These are phyloP conservation scores for Catalaphyllia jardinei DNA, from an alignment of 64 coral and sea anemone genomes.

Conservation along the genomic window DNA sequence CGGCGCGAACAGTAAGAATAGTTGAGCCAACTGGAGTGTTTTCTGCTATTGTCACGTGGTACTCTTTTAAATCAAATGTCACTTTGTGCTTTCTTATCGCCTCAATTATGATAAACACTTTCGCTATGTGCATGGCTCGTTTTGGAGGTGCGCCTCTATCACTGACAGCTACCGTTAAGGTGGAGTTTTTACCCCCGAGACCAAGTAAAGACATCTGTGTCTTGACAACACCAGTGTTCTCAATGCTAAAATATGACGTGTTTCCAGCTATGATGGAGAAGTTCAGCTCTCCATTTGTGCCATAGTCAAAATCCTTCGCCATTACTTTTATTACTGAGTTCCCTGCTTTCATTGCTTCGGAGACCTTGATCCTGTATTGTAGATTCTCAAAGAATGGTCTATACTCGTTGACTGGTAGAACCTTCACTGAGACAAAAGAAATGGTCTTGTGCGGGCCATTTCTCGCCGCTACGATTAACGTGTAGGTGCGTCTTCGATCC, in stretches of 20 bases:
- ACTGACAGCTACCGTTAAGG: slow-evolving; percentile 56
- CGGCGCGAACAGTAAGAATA: slow-evolving; percentile 85
- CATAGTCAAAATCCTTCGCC: slow-evolving; percentile 72
- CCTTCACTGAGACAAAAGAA: slow-evolving; percentile 39
- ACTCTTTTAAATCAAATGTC: slow-evolving; percentile 78
- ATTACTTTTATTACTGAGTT: slow-evolving; percentile 71
- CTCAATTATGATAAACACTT: slow-evolving; percentile 50
- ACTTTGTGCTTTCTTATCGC: slow-evolving; percentile 75
- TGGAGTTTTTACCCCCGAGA: slow-evolving; percentile 55
- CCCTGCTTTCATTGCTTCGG: slow-evolving; percentile 73
- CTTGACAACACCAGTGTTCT: slow-evolving; percentile 60
- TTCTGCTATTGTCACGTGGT: slow-evolving; percentile 68
- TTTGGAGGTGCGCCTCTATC: slow-evolving; percentile 72
- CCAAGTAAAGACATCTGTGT: slow-evolving; percentile 45
- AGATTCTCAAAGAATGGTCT: slow-evolving; percentile 76
- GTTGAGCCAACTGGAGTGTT: slow-evolving; percentile 74
- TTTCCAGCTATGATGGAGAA: slow-evolving; percentile 66
- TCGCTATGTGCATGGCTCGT: slow-evolving; percentile 43
- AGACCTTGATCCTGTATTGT: slow-evolving; percentile 75
- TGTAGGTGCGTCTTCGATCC: slow-evolving; percentile 51
- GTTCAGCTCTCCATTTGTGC: slow-evolving; percentile 57
- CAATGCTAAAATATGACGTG: slow-evolving; percentile 65
- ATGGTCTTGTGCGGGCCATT: slow-evolving; percentile 63
- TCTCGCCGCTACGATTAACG: slow-evolving; percentile 60
- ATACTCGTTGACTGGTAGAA: slow-evolving; percentile 71